A percentile compares a stretch with the other conserved stretches of the same genome.
Evolutionary conservation across 2,797 vertebrate genomes (phyloP).

Genomic region (Sebastes hubbsi): DNA sequence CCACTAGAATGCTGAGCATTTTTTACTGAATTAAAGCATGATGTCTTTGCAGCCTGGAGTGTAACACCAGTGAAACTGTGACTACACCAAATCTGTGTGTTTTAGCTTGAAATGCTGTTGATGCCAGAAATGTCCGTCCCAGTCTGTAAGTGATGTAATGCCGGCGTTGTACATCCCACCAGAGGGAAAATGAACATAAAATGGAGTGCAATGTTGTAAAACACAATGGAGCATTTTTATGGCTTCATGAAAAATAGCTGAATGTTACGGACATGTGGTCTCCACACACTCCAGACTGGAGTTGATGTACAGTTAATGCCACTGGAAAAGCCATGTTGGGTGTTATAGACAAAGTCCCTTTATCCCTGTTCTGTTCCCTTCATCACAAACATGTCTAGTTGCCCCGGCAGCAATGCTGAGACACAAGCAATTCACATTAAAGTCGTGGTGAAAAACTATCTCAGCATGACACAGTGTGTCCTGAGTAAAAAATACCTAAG

Average conservation of each 20-base stretch:
- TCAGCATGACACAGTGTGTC: constrained; percentile 34
- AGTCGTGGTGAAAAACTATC: constrained; percentile 19
- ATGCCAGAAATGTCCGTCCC: not conserved
- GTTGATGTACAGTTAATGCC: constrained; percentile 15
- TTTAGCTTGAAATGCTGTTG: not conserved
- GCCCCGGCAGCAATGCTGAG: constrained; percentile 1
- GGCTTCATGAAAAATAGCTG: constrained; percentile 20
- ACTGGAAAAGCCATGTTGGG: constrained; percentile 28
- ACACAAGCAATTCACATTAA: constrained; percentile 33
- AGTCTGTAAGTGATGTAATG: constrained; percentile 11
- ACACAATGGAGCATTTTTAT: constrained; percentile 44
- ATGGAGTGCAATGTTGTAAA: constrained; percentile 31
- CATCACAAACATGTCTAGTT: constrained; percentile 4
- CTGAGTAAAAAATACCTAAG: not conserved
- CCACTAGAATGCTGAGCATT: not conserved
- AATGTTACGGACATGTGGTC: constrained; percentile 5
- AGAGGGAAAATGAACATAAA: constrained; percentile 21
- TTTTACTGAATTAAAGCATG: not conserved
- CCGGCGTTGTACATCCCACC: not conserved
- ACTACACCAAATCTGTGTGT: not conserved
- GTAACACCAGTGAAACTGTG: not conserved
- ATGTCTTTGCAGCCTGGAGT: not conserved
- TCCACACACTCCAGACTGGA: constrained; percentile 6
- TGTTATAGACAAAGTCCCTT: not conserved
- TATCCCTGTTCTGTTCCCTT: not conserved